Evolutionary conservation across 53 echinoderm and acorn worm species (phyloP), one percentile per base, ranked within the genome.

Genomic region (Henricia sp.): DNA sequence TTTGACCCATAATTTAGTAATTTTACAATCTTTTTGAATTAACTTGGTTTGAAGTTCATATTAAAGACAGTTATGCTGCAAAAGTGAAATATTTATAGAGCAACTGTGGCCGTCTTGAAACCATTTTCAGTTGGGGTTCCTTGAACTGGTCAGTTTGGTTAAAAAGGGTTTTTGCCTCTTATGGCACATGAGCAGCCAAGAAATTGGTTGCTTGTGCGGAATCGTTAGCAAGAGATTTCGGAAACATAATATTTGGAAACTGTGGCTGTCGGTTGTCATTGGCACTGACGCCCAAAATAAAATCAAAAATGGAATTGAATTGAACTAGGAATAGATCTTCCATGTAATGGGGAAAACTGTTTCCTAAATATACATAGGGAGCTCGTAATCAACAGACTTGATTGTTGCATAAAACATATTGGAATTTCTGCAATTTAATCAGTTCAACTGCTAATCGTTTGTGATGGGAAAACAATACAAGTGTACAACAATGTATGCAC

Each of bases 201-300:
- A n/a, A 11, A 46, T 16, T 19, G 88, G 91, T 40, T 59, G 65
- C 86, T 71, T 93, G 96, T 89, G 93, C 91, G 96, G 96, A 96
- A 96, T 96, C 96, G 65, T 93, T 78, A 96, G 91, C 96, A 93
- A 96, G 96, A 96, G 96, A 96, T 96, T 96, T 93, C 93, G 93
- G 91, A 96, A 90, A 93, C 96, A 93, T 91, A 96, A 93, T 96
- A 91, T 96, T 96, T 96, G 93, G 77, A 70, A 86, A 25, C 38
- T 69, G 91, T 87, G 96, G 96, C 93, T 91, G 96, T 93, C 74
- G 60, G 93, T 93, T 96, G 93, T 84, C 93, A 52, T 58, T 70
- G 73, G 91, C 93, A 96, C 96, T 84, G 89, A 91, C 96, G 91
- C 96, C 93, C 91, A 25, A 75, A 75, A 58, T 27, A 40, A 14